phyloP scores from a whole-genome alignment of 2,888 invertebrate species.

The Acrocyrtus sp. region DNA sequence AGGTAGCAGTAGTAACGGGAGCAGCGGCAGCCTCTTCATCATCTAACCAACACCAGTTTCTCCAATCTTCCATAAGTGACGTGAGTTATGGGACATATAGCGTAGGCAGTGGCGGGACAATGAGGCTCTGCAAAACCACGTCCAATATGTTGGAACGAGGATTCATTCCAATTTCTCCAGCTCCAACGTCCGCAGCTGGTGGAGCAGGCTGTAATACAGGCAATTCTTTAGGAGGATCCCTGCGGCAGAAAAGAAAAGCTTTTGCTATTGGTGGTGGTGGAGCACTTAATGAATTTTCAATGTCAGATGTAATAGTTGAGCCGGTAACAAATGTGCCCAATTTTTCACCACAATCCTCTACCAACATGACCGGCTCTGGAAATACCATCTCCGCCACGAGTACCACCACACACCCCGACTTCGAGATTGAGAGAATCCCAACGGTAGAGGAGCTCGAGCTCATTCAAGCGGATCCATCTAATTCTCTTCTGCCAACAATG shows the following conservation, averaged over 20 bases:
- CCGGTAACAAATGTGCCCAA: conserved; percentile 51
- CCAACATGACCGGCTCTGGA: no score
- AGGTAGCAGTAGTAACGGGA: conserved; percentile 15
- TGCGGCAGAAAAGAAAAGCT: conserved; percentile 41
- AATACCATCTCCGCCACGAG: no score
- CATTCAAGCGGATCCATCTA: conserved; percentile 29
- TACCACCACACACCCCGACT: conserved; percentile 16
- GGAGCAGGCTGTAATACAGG: conserved; percentile 10
- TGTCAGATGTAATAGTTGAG: conserved; percentile 50
- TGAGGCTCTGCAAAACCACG: conserved; percentile 21
- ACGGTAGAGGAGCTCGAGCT: conserved; percentile 45
- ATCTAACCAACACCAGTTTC: conserved; percentile 23
- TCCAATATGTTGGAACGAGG: conserved; percentile 24
- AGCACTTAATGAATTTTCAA: conserved; percentile 53
- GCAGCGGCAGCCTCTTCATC: conserved; percentile 13
- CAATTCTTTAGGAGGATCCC: conserved; percentile 21
- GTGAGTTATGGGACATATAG: conserved; percentile 46
- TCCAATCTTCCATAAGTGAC: conserved; percentile 34
- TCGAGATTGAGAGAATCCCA: conserved; percentile 45
- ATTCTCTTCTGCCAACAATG: no score
- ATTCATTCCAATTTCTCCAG: conserved; percentile 40
- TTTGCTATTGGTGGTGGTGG: conserved; percentile 25
- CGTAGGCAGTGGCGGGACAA: conserved; percentile 22
- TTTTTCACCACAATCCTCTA: conserved; percentile 54
- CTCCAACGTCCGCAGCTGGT: conserved; percentile 13